Base-by-base conservation (phyloP, 2,888 invertebrate species). In the Dynastes tityus region DNA sequence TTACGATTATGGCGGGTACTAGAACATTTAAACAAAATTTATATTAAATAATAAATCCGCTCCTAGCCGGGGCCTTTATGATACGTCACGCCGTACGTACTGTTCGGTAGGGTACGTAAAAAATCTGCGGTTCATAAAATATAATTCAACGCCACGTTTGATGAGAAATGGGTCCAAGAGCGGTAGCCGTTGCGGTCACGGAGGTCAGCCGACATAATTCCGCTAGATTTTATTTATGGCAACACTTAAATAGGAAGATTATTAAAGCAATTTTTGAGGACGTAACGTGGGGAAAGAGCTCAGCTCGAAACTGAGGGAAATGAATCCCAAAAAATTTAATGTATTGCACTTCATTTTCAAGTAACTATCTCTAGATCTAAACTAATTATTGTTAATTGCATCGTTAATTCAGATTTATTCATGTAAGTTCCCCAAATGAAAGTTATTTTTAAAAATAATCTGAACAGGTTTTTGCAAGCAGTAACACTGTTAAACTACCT, bases 171-270 rank as follows among this genome's bases (percentile, higher is more conserved):
- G 55, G 40, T 22, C 58, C 29, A 40, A 13, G 37, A 27, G 73
- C 73, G 58, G 58, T 73, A 53, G 61, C 37, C 73, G 16, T 40
- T 32, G 58, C 73, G 73, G 40, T 61, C 40, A 70, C 58, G n/a
- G 37, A 67, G 65, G 64, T 73, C 51, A 67, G 11, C 32, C 16
- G 22, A 29, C 40, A 40, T 73, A 73, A 73, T 58, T 73, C 73
- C 55, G 37, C 40, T 73, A 58, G 58, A 73, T 73, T 73, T 73
- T 73, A 73, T 73, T 73, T 73, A 73, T 61, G 73, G 73, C 73
- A 16, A 9, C 37, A 73, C 73, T 73, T 73, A 73, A 73, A 73
- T 32, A 73, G 9, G 73, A 73, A 61, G 73, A 73, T 61, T 73
- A 73, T 58, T 58, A 73, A 73, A 27, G 58, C 73, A 73, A 51